Percentiles rank a stretch among this genome's conserved stretches.
These are phyloP conservation scores for Hemicentrotus pulcherrimus DNA, from an alignment of 35 echinoderm and acorn worm species.

Conservation along the genomic window DNA sequence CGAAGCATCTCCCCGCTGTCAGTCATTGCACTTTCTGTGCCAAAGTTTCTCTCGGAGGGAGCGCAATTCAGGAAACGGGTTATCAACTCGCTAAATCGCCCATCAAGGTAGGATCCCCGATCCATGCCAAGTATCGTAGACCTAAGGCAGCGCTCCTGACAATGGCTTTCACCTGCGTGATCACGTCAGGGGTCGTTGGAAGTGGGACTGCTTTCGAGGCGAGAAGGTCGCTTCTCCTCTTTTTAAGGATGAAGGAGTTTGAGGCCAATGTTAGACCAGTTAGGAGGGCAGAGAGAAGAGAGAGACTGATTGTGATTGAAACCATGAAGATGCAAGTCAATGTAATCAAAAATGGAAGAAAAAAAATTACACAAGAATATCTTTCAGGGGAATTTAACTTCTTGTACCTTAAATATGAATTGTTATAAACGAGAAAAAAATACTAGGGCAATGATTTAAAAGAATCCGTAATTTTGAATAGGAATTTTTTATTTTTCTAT, in stretches of 20 bases:
- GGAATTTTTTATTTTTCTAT: too few relatives aligned
- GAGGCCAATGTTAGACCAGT: too few relatives aligned
- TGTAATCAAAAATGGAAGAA: too few relatives aligned
- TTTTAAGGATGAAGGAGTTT: not conserved
- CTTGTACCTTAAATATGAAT: too few relatives aligned
- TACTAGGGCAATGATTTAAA: too few relatives aligned
- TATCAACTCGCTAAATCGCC: constrained; percentile 33
- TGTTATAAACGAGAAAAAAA: too few relatives aligned
- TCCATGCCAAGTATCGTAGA: not conserved
- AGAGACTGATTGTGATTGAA: too few relatives aligned
- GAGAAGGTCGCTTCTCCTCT: not conserved
- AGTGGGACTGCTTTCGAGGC: not conserved
- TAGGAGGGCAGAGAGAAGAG: too few relatives aligned
- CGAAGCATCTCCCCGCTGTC: not conserved
- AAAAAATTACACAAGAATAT: too few relatives aligned
- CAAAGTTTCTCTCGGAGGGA: not conserved
- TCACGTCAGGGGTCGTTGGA: constrained; percentile 14
- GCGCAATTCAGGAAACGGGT: constrained; percentile 26
- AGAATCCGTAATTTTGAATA: too few relatives aligned
- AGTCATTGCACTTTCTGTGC: constrained; percentile 27
- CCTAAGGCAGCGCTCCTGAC: not conserved
- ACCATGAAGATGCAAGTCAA: too few relatives aligned
- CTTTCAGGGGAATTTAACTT: too few relatives aligned
- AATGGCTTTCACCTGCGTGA: not conserved
- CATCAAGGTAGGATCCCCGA: constrained; percentile 9